Percentiles rank a stretch among this genome's conserved stretches.
These are phyloP conservation scores for Elaeidobius kamerunicus DNA, from an alignment of 2,888 invertebrate genomes.

Conservation along the genomic window DNA sequence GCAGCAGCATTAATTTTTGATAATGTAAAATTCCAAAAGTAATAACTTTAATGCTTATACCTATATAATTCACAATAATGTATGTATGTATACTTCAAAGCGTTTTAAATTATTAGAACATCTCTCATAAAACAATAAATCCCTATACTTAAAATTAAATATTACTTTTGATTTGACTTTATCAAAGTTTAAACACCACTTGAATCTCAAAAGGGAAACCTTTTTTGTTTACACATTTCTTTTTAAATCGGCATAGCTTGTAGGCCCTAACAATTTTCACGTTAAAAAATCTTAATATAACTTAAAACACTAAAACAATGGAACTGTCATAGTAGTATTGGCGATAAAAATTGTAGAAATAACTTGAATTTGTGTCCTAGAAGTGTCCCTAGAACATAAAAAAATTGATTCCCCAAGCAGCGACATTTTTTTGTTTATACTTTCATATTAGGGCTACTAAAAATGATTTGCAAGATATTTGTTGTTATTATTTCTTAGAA, in stretches of 20 bases:
- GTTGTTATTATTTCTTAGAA: not conserved
- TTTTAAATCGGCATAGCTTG: constrained; percentile 6
- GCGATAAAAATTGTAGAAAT: too few relatives aligned
- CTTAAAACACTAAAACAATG: constrained; percentile 28
- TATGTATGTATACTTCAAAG: constrained; percentile 20
- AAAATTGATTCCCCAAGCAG: too few relatives aligned
- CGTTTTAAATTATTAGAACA: constrained; percentile 19
- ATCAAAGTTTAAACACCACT: constrained; percentile 23
- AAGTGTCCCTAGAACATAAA: too few relatives aligned
- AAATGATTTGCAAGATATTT: too few relatives aligned
- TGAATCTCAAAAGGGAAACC: constrained; percentile 18
- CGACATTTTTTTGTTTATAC: constrained; percentile 6
- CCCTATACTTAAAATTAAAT: constrained; percentile 23
- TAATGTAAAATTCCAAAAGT: constrained; percentile 31
- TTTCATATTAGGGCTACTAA: too few relatives aligned
- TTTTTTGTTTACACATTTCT: constrained; percentile 20
- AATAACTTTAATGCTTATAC: constrained; percentile 26
- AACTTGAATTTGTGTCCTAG: too few relatives aligned
- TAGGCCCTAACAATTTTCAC: constrained; percentile 24
- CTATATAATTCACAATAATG: constrained; percentile 14
- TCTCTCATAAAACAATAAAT: constrained; percentile 14
- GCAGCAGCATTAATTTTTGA: constrained; percentile 29
- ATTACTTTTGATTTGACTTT: constrained; percentile 33
- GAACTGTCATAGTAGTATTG: too few relatives aligned
- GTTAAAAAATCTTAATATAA: constrained; percentile 1